These are phyloP conservation scores for Drosophila novamexicana DNA, from an alignment of 1,140 invertebrate genomes.

Conservation along the genomic window DNA sequence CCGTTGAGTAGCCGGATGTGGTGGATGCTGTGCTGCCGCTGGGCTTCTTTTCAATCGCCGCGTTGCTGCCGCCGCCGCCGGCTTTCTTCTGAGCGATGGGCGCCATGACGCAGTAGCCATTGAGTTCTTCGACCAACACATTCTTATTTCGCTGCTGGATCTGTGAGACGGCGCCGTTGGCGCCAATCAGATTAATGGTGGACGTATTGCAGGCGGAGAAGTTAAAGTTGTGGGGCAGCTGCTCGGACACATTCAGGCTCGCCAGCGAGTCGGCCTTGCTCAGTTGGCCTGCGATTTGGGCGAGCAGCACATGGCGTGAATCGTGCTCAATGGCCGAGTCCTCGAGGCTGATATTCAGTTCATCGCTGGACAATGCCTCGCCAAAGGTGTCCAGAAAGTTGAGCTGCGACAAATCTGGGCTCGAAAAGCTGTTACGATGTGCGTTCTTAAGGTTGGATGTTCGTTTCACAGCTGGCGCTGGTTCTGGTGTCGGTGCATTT, in stretches of 20 bases:
- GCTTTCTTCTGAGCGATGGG: conserved; percentile 62
- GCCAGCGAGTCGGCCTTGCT: conserved; percentile 62
- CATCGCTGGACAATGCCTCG: conserved; percentile 55
- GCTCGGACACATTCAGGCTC: conserved; percentile 75
- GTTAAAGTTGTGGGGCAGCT: conserved; percentile 78
- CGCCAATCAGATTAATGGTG: conserved; percentile 77
- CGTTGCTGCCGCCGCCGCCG: conserved; percentile 10
- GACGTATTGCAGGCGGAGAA: conserved; percentile 79
- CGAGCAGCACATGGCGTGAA: conserved; percentile 41
- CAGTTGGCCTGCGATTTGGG: conserved; percentile 46
- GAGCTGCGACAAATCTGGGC: conserved; percentile 77
- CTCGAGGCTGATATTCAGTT: conserved; percentile 72
- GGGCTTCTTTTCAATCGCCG: conserved; percentile 40
- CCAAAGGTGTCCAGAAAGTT: conserved; percentile 73
- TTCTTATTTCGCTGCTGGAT: conserved; percentile 57
- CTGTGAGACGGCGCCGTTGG: conserved; percentile 64
- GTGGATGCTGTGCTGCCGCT: conserved; percentile 64
- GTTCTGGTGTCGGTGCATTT: conserved; percentile 59
- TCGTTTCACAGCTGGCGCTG: conserved; percentile 26
- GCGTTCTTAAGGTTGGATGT: conserved; percentile 45
- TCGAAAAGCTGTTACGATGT: conserved; percentile 82
- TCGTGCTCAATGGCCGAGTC: conserved; percentile 60
- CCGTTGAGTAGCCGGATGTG: conserved; percentile 77
- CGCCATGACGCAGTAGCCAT: conserved; percentile 83
- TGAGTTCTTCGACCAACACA: conserved; percentile 71